These are phyloP conservation scores for Liodrosophila aerea DNA, from an alignment of 2,888 invertebrate genomes.

Conservation along the genomic window DNA sequence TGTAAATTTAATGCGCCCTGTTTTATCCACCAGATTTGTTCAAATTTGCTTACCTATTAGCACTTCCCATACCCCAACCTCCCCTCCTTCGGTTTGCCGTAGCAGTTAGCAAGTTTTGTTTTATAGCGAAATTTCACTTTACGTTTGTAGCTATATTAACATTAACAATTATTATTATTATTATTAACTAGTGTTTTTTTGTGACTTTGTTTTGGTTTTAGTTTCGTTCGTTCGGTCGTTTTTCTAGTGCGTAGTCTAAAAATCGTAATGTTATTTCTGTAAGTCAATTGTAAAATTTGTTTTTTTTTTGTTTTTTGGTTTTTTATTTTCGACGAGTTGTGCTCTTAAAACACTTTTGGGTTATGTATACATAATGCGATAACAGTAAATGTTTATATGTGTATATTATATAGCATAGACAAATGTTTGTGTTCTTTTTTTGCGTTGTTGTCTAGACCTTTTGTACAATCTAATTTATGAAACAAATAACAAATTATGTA, in stretches of 20 bases:
- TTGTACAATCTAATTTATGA: constrained; percentile 45
- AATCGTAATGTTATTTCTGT: constrained; percentile 20
- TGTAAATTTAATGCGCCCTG: neutral
- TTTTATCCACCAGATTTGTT: constrained; percentile 13
- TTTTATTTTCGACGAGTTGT: constrained; percentile 54
- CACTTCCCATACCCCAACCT: neutral
- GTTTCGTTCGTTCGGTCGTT: constrained; percentile 38
- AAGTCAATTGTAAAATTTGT: constrained; percentile 40
- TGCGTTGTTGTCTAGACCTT: constrained; percentile 27
- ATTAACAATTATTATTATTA: constrained; percentile 27
- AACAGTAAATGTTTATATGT: constrained; percentile 22
- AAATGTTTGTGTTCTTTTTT: constrained; percentile 10
- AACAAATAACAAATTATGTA: constrained; percentile 3
- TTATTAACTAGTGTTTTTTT: constrained; percentile 30
- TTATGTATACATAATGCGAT: constrained; percentile 29
- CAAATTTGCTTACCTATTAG: constrained; percentile 9
- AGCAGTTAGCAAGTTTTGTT: constrained; percentile 46
- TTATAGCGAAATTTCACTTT: constrained; percentile 37
- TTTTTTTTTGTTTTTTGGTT: constrained; percentile 33
- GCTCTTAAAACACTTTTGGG: constrained; percentile 64
- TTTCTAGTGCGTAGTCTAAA: constrained; percentile 48
- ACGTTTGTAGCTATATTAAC: neutral
- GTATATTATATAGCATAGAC: constrained; percentile 3
- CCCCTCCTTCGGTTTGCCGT: constrained; percentile 35
- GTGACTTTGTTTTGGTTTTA: constrained; percentile 32